Evolutionary conservation across 2,888 invertebrate species (phyloP), one percentile per base, ranked within the genome.

Genomic region (Agrochola lychnidis): DNA sequence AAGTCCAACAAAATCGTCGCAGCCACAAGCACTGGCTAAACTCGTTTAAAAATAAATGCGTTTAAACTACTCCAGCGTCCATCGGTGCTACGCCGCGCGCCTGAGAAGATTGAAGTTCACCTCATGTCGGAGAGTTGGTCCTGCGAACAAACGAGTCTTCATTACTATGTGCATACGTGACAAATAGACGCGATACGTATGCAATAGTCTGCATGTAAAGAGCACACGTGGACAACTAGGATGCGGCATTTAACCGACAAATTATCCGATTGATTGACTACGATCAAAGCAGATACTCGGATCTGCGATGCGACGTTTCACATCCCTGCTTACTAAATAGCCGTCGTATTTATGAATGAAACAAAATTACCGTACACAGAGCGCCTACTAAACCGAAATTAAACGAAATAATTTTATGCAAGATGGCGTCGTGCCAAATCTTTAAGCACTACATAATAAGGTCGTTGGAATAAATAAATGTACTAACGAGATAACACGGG

Each of bases 271-370:
- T 85, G 89, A 84, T 78, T 89, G 88, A 70, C 40, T 85, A 78
- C 81, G 91, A 92, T 92, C 91, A 92, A 92, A 92, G 91, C 78
- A 69, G 56, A n/a, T 22, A 36, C 76, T 70, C 78, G 81, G 72
- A 77, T 64, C 70, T 4, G 53, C 64, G 64, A 57, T 22, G 67
- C 77, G 19, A 59, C 7, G 59, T 62, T 72, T 67, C 82, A 85
- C 62, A 72, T 67, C 53, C 76, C 63, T 69, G 56, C 42, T 63
- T 66, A n/a, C 56, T 63, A 81, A 61, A 59, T 12, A 25, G 40
- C 53, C 48, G 19, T 36, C 10, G 45, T 71, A 72, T 81, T 76
- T 70, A 83, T 86, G 83, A 83, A 83, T 83, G 79, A 87, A 87
- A 80, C 84, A 78, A 79, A 80, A 85, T 84, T 62, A 78, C 79